Base-by-base conservation (phyloP, 1,140 invertebrate genomes). In the Drosophila biarmipes region DNA sequence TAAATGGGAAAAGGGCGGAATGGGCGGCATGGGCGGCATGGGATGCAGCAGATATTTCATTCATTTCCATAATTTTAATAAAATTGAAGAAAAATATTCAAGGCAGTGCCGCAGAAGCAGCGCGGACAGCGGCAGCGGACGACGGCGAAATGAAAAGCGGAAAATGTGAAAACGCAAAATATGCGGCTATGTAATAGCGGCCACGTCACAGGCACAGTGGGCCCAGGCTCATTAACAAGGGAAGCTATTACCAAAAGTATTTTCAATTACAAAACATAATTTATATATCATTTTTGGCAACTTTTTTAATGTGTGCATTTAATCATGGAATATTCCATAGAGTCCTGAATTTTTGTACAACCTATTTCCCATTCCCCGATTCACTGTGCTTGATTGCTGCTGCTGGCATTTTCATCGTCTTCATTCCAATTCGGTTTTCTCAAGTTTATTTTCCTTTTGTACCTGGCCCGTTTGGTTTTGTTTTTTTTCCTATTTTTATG, bases 11-110 rank as follows among this genome's bases (percentile, higher is more conserved):
- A 49, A 27, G 37, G 10, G 42, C 10, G 14, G 7, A 11, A 4
- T 21, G 5, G 1, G 12, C 5, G 27, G 43, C 12, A 4, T 21
- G 5, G 1, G 12, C 5, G 27, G 43, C 12, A 49, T 49, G 15
- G 54, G 56, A 37, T 61, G 51, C 56, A 66, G 68, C 56, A 73
- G 57, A 87, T 84, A 87, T 89, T 87, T 82, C 82, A 87, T 89
- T 87, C 82, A 89, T 89, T 89, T 89, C 84, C 84, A 89, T 89
- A 89, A 89, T 89, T 84, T 89, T 89, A 89, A 89, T 89, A 89
- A 89, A 89, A 89, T 89, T 89, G 84, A 84, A 89, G 84, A 89
- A 89, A 89, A 84, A 89, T 89, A 89, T 89, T 89, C 79, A 82
- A 82, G 84, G 73, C 82, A 68, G 38, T 68, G 68, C 45, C 82